phyloP scores from a whole-genome alignment of 2,113 vertebrate genomes.

The Fregata magnificens region DNA sequence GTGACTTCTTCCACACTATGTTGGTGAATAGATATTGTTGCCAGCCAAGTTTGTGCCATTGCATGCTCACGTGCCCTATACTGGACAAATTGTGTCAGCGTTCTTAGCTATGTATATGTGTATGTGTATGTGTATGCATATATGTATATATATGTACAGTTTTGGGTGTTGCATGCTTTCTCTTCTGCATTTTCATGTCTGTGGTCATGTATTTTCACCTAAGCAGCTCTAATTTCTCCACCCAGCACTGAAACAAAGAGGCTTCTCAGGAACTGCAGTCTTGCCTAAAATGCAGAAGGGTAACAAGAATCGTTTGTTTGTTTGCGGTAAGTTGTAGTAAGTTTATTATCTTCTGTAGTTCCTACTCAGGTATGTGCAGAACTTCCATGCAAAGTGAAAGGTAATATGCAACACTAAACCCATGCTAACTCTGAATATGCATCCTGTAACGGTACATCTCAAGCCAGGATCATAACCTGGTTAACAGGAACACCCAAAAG shows the following conservation, averaged over 20 bases:
- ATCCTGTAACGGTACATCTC: not conserved
- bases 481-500: not conserved
- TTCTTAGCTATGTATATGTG: not conserved
- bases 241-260: not conserved
- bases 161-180: not conserved
- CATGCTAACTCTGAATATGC: not conserved
- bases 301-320: not conserved
- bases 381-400: not conserved
- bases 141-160: not conserved
- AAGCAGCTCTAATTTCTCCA: not conserved
- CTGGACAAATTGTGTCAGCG: not conserved
- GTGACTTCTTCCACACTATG: not conserved
- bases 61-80: not conserved
- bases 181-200: not conserved
- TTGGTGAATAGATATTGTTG: not conserved
- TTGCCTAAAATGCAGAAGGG: not conserved
- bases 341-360: not conserved
- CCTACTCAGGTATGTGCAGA: not conserved
- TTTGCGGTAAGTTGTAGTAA: not conserved
- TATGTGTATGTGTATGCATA: not conserved
- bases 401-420: not conserved
- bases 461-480: not conserved
- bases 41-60: not conserved
- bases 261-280: not conserved
- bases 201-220: not conserved